Evolutionary conservation across 2,113 vertebrate species (phyloP).

Genomic region (Cervus canadensis): DNA sequence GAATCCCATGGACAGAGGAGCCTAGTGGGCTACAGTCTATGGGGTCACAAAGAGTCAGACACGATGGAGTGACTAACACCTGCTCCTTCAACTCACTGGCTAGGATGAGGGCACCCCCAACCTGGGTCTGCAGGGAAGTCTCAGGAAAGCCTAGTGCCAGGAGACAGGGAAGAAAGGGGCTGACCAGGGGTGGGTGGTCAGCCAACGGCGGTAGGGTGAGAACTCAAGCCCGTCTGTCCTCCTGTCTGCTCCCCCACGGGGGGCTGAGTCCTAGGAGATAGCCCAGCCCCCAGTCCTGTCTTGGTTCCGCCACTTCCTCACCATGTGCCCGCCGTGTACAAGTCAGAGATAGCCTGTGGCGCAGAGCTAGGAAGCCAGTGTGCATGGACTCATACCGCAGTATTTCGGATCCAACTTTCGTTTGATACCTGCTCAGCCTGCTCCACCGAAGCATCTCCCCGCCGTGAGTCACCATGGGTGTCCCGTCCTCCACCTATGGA

Average conservation of each 20-base stretch:
- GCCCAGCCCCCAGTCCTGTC: background rate
- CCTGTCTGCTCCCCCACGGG: rapidly evolving
- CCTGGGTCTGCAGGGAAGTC: background rate
- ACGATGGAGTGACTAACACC: background rate
- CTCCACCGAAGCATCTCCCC: too few species aligned
- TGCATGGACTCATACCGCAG: background rate
- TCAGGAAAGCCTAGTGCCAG: rapidly evolving
- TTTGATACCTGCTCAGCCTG: background rate
- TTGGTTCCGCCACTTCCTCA: background rate
- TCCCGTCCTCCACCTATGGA: too few species aligned
- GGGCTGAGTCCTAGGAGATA: background rate
- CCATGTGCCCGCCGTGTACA: rapidly evolving
- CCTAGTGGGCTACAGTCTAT: background rate
- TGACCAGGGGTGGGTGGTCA: background rate
- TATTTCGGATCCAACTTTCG: background rate
- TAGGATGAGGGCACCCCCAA: background rate
- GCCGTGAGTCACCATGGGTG: rapidly evolving
- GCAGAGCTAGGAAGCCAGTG: background rate
- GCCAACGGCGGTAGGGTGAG: rapidly evolving
- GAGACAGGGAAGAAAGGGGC: background rate
- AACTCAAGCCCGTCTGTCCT: background rate
- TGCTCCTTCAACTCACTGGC: background rate
- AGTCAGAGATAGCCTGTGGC: background rate
- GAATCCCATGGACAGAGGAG: background rate
- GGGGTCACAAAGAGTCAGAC: background rate